These are phyloP conservation scores for Leucoraja erinaceus DNA, from an alignment of 2,113 vertebrate genomes.

Conservation along the genomic window DNA sequence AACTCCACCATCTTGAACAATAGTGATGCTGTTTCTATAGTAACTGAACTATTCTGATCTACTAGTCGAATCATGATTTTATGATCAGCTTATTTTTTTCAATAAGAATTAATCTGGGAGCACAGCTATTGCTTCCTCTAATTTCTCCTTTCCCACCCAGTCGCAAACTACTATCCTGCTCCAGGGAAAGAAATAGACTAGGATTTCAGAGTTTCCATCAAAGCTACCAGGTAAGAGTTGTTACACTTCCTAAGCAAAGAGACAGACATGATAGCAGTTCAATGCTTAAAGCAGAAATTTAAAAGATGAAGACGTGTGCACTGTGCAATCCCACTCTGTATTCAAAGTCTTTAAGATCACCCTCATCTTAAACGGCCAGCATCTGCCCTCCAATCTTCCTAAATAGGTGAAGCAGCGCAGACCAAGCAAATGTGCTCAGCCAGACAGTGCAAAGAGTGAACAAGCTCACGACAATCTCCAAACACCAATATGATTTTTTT, in stretches of 20 bases:
- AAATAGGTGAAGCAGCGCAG: neutral
- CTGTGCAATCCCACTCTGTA: neutral
- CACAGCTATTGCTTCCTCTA: neutral
- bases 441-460: neutral
- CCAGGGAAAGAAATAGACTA: neutral
- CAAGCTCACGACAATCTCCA: constrained; percentile 1
- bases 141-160: neutral
- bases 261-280: neutral
- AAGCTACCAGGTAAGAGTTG: neutral
- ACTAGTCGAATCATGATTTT: neutral
- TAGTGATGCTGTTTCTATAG: constrained; percentile 12
- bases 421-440: neutral
- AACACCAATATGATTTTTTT: neutral
- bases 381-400: neutral
- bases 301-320: neutral
- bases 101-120: neutral
- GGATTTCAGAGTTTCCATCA: neutral
- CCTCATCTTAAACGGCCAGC: neutral
- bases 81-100: neutral
- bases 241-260: neutral
- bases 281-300: neutral
- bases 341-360: neutral
- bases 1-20: constrained; percentile 10
- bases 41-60: neutral
- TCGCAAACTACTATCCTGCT: neutral